Evolutionary conservation across 2,797 vertebrate species (phyloP).

Genomic region (Pterois miles): DNA sequence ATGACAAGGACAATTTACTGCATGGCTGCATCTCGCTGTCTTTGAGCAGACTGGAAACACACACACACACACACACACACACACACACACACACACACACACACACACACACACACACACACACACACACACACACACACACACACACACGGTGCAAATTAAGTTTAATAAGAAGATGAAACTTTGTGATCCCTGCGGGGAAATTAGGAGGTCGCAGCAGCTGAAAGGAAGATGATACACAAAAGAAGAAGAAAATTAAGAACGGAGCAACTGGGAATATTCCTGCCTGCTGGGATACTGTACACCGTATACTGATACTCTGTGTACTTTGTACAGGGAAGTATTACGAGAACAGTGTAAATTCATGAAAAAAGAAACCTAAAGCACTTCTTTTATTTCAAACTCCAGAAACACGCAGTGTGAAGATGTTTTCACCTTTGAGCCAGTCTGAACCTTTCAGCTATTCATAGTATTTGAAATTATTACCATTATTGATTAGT

Average conservation of each 20-base stretch:
- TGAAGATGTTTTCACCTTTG: too few relatives aligned
- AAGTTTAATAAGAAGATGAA: constrained; percentile 70
- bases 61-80: constrained; percentile 12
- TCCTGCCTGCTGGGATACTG: neutral
- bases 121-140: too few relatives aligned
- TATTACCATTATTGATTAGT: neutral
- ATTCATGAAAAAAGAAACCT: too few relatives aligned
- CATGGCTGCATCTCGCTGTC: constrained; percentile 60
- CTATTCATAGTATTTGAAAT: neutral
- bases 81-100: constrained; percentile 23
- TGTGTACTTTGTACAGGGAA: neutral
- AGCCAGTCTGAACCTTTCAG: too few relatives aligned
- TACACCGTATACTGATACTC: neutral
- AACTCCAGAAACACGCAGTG: too few relatives aligned
- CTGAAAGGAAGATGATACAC: constrained; percentile 41
- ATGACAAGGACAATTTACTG: constrained; percentile 75
- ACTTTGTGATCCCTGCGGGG: constrained; percentile 67
- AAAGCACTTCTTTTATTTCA: neutral
- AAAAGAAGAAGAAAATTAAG: constrained; percentile 52
- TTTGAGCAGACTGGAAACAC: constrained; percentile 44
- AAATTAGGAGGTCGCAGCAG: constrained; percentile 62
- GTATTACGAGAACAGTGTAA: neutral
- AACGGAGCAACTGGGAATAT: constrained; percentile 49
- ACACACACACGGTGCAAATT: constrained; percentile 45
- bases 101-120: neutral